phyloP scores from a whole-genome alignment of 2,888 invertebrate species.

The Automeris io region DNA sequence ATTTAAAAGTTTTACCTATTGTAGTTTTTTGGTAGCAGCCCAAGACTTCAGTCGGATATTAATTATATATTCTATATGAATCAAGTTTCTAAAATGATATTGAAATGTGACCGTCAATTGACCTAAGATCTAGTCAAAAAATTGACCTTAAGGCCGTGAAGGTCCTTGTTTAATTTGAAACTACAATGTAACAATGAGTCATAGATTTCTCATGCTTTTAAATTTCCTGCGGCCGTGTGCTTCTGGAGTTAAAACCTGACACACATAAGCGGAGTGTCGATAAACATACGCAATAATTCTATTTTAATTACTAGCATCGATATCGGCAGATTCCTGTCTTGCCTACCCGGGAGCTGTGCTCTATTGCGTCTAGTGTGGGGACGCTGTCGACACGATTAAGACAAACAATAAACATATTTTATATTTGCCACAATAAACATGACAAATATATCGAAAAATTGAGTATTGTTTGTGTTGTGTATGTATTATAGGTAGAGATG shows the following conservation, averaged over 20 bases:
- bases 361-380: slow-evolving; percentile 48
- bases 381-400: slow-evolving; percentile 26
- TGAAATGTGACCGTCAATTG: too few species aligned
- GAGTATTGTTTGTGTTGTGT: too few species aligned
- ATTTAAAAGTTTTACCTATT: too few species aligned
- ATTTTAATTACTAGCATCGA: slow-evolving; percentile 74
- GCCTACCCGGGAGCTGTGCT: slow-evolving; percentile 67
- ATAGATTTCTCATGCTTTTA: slow-evolving; percentile 14
- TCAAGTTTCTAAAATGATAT: too few species aligned
- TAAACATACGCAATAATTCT: slow-evolving; percentile 60
- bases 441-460: too few species aligned
- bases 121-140: too few species aligned
- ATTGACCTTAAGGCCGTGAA: too few species aligned
- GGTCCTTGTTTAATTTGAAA: slow-evolving; percentile 11
- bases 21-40: too few species aligned
- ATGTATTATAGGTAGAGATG: too few species aligned
- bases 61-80: too few species aligned
- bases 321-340: slow-evolving; percentile 75
- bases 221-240: slow-evolving; percentile 11
- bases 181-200: slow-evolving; percentile 10
- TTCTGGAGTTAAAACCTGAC: slow-evolving; percentile 9
- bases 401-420: slow-evolving; percentile 35
- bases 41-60: too few species aligned
- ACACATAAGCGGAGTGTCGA: slow-evolving; percentile 6
- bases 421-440: too few species aligned